Conservation (phyloP, 2,888 invertebrate genomes). For the Nesidiocoris tenuis region DNA sequence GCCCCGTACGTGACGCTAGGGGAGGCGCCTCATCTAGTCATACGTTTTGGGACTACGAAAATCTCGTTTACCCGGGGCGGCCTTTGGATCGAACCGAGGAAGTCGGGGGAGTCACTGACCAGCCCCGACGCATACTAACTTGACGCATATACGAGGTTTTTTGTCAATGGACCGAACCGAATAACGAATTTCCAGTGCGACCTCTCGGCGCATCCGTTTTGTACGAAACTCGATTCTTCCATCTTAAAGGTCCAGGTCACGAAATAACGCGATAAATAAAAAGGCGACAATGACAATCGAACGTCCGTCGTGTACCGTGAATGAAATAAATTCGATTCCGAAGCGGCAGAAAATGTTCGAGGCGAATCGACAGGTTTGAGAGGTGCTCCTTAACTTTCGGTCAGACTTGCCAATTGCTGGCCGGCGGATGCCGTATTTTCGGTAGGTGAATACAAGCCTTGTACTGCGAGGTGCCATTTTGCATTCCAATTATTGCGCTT, state of each 20-base stretch:
- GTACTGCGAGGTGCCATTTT: too few relatives aligned
- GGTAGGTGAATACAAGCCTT: too few relatives aligned
- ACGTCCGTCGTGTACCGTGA: background rate
- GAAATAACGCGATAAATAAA: background rate
- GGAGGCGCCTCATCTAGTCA: background rate
- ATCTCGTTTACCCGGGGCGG: background rate
- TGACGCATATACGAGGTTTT: conserved; percentile 8
- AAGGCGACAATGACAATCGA: background rate
- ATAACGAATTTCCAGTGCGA: conserved; percentile 15
- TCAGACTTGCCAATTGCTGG: too few relatives aligned
- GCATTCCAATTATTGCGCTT: too few relatives aligned
- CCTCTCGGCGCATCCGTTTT: background rate
- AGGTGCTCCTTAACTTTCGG: too few relatives aligned
- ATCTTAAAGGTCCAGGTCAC: background rate
- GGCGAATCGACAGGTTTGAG: background rate
- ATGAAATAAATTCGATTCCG: background rate
- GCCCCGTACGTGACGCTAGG: background rate
- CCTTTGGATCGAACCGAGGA: conserved; percentile 6
- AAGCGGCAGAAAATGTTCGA: background rate
- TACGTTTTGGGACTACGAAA: background rate
- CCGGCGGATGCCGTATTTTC: too few relatives aligned
- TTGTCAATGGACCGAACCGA: conserved; percentile 27
- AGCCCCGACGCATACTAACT: conserved; percentile 37
- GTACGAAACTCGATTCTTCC: background rate
- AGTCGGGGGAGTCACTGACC: conserved; percentile 29